A percentile compares a stretch with the other conserved stretches of the same genome.
phyloP scores from a whole-genome alignment of 2,797 vertebrate genomes.

The Fistularia commersonii region DNA sequence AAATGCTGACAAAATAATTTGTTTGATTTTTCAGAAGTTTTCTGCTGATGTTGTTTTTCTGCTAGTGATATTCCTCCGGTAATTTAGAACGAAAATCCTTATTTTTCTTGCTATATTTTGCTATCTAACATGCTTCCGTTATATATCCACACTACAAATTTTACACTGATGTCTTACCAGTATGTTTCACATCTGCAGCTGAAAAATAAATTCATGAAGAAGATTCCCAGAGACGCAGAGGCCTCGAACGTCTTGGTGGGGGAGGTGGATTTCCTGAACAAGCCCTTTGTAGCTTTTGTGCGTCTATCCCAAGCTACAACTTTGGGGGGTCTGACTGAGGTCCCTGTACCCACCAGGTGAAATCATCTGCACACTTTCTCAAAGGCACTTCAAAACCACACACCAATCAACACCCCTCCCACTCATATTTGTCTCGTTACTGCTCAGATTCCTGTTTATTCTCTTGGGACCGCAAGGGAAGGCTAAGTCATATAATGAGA shows the following conservation, averaged over 20 bases:
- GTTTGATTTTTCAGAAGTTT: too few relatives aligned
- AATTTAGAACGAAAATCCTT: too few relatives aligned
- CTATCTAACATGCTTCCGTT: too few relatives aligned
- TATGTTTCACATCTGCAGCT: slow-evolving; percentile 64
- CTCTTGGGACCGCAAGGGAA: slow-evolving; percentile 85
- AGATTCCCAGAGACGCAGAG: slow-evolving; percentile 95
- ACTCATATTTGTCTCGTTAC: slow-evolving; percentile 17
- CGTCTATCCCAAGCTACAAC: slow-evolving; percentile 89
- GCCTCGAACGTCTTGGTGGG: slow-evolving; percentile 95
- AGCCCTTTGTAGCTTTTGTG: slow-evolving; percentile 94
- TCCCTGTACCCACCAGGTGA: slow-evolving; percentile 94
- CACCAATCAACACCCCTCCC: background rate
- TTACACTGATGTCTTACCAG: background rate
- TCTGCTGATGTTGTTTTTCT: too few relatives aligned
- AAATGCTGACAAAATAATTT: too few relatives aligned
- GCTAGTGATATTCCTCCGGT: too few relatives aligned
- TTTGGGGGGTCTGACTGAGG: slow-evolving; percentile 90
- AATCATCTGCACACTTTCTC: background rate
- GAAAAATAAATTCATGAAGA: slow-evolving; percentile 98
- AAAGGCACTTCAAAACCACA: background rate
- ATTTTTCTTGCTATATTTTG: too few relatives aligned
- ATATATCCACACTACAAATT: too few relatives aligned
- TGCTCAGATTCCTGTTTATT: slow-evolving; percentile 74
- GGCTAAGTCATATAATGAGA: slow-evolving; percentile 96
- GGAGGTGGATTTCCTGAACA: slow-evolving; percentile 93